Conservation (phyloP, 2,113 vertebrate genomes). For the Grus americana region DNA sequence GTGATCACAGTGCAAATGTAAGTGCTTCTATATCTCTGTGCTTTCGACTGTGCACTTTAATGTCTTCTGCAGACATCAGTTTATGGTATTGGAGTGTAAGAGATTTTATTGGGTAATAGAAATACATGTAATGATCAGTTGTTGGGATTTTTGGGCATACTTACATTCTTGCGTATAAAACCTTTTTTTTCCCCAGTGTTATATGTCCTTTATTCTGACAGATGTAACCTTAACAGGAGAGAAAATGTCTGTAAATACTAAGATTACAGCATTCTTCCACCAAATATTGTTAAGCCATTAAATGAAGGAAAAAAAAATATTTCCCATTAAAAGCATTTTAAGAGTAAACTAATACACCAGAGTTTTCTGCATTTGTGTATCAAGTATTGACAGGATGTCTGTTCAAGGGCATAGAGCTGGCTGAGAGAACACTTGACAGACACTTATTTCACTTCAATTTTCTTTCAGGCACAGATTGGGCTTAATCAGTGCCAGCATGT, state of each 20-base stretch:
- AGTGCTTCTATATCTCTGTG: constrained; percentile 76
- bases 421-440: not conserved
- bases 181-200: not conserved
- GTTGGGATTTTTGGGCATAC: not conserved
- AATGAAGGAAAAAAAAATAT: not conserved
- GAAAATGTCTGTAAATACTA: not conserved
- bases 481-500: not conserved
- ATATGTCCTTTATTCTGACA: not conserved
- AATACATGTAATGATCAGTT: not conserved
- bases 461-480: not conserved
- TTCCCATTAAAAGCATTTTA: not conserved
- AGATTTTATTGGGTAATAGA: not conserved
- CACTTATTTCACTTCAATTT: not conserved
- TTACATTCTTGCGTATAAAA: not conserved
- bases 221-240: not conserved
- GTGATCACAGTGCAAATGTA: constrained; percentile 85
- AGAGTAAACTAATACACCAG: not conserved
- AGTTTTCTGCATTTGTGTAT: not conserved
- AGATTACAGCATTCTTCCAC: not conserved
- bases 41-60: not conserved
- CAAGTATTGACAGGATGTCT: not conserved
- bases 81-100: not conserved
- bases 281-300: not conserved
- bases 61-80: not conserved
- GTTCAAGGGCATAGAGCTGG: not conserved